Evolutionary conservation across 2,888 invertebrate species (phyloP).

Genomic region (Gibbula magus): DNA sequence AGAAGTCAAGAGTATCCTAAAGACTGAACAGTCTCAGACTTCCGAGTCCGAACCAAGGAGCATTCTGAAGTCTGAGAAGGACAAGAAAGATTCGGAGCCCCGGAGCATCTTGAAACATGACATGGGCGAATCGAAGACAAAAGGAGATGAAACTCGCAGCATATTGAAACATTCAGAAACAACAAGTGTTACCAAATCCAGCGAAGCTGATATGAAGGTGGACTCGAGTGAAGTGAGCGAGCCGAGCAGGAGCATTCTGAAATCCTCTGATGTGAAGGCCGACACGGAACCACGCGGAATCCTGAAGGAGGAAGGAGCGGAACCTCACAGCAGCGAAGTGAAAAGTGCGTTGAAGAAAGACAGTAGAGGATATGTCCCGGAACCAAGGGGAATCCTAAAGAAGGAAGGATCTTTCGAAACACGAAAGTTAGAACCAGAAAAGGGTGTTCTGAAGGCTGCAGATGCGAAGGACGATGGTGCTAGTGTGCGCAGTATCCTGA

Average conservation of each 20-base stretch:
- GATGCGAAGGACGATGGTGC: neutral
- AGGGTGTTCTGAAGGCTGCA: slow-evolving; percentile 30
- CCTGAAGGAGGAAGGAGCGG: slow-evolving; percentile 9
- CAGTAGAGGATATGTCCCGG: slow-evolving; percentile 27
- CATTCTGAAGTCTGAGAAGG: slow-evolving; percentile 47
- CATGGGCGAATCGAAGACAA: slow-evolving; percentile 37
- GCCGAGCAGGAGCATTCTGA: slow-evolving; percentile 28
- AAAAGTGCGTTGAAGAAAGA: slow-evolving; percentile 33
- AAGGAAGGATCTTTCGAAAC: slow-evolving; percentile 59
- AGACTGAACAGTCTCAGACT: slow-evolving; percentile 29
- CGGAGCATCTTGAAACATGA: slow-evolving; percentile 55
- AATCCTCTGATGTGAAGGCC: slow-evolving; percentile 21
- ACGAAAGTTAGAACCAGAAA: slow-evolving; percentile 45
- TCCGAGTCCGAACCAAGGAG: slow-evolving; percentile 48
- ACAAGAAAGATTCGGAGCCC: slow-evolving; percentile 43
- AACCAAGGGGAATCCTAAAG: slow-evolving; percentile 56
- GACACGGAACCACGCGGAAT: slow-evolving; percentile 8
- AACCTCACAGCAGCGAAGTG: slow-evolving; percentile 6
- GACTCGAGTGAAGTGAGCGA: neutral
- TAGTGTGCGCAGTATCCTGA: slow-evolving; percentile 19
- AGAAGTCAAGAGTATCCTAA: slow-evolving; percentile 39
- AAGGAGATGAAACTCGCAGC: slow-evolving; percentile 48
- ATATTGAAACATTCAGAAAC: slow-evolving; percentile 45
- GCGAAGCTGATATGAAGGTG: neutral
- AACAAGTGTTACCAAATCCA: neutral